These are phyloP conservation scores for Phrynocephalus forsythii DNA, from an alignment of 2,797 vertebrate species.

Conservation along the genomic window DNA sequence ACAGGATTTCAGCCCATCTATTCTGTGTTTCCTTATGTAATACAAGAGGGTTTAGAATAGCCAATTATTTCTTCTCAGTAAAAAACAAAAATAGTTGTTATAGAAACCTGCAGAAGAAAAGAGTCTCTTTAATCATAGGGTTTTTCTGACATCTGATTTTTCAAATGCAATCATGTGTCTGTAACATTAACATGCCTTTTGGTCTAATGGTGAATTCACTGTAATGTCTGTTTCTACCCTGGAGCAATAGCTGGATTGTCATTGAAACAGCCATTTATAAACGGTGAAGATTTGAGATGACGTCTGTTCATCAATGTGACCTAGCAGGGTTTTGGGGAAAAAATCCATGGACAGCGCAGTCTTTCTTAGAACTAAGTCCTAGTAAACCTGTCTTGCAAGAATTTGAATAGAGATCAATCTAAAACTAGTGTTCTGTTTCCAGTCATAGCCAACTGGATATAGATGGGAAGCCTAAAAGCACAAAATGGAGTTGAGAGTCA, in stretches of 20 bases:
- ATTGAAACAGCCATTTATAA: neutral
- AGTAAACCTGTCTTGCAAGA: neutral
- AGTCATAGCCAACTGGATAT: neutral
- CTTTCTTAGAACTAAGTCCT: neutral
- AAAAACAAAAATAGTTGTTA: neutral
- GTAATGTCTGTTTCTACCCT: too few relatives aligned
- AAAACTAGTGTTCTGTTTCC: neutral
- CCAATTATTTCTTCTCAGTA: neutral
- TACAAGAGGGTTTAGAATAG: neutral
- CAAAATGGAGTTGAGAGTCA: neutral
- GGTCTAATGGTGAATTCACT: too few relatives aligned
- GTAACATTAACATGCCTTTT: too few relatives aligned
- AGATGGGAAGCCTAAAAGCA: neutral
- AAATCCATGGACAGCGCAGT: neutral
- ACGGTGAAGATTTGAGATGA: neutral
- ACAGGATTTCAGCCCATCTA: too few relatives aligned
- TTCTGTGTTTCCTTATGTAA: neutral
- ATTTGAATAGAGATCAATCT: neutral
- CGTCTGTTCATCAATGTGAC: neutral
- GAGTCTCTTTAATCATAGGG: too few relatives aligned
- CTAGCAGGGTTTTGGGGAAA: neutral
- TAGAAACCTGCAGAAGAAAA: too few relatives aligned
- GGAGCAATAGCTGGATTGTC: neutral
- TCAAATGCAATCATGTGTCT: too few relatives aligned
- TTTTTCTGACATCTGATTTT: too few relatives aligned